phyloP scores from a whole-genome alignment of 2,797 vertebrate species.

The Bufotes viridis region DNA sequence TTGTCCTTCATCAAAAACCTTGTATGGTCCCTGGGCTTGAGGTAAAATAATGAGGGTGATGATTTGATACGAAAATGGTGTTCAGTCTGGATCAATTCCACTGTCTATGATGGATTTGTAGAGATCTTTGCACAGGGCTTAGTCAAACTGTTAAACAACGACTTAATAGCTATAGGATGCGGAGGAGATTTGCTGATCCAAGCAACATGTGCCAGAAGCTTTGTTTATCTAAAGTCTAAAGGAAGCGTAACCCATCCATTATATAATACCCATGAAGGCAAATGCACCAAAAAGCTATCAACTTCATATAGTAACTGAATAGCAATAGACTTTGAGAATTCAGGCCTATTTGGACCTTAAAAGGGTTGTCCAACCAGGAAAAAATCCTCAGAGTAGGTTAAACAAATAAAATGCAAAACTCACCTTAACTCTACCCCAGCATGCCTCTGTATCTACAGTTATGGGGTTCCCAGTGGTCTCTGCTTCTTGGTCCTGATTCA shows the following conservation, averaged over 20 bases:
- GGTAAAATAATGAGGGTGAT: slow-evolving; percentile 65
- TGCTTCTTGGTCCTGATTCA: no score
- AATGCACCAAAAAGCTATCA: background rate
- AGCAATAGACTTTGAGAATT: no score
- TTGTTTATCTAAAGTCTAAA: background rate
- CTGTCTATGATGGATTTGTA: slow-evolving; percentile 60
- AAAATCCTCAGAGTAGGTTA: no score
- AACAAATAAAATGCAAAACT: no score
- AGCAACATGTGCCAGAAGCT: background rate
- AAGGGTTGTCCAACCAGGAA: no score
- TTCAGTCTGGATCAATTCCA: slow-evolving; percentile 50
- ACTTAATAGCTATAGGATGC: background rate
- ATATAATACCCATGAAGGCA: background rate
- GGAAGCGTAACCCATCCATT: background rate
- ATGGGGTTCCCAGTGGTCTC: no score
- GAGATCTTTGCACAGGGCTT: background rate
- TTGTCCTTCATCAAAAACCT: slow-evolving; percentile 76
- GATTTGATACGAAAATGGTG: slow-evolving; percentile 55
- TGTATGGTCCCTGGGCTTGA: slow-evolving; percentile 71
- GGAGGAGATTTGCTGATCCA: background rate
- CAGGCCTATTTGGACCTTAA: no score
- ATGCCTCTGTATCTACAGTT: no score
- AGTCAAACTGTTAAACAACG: slow-evolving; percentile 24
- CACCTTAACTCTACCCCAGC: no score
- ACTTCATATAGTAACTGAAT: no score